Percentiles rank a stretch among this genome's conserved stretches.
phyloP scores from a whole-genome alignment of 2,797 vertebrate genomes.

The Poecilia picta region DNA sequence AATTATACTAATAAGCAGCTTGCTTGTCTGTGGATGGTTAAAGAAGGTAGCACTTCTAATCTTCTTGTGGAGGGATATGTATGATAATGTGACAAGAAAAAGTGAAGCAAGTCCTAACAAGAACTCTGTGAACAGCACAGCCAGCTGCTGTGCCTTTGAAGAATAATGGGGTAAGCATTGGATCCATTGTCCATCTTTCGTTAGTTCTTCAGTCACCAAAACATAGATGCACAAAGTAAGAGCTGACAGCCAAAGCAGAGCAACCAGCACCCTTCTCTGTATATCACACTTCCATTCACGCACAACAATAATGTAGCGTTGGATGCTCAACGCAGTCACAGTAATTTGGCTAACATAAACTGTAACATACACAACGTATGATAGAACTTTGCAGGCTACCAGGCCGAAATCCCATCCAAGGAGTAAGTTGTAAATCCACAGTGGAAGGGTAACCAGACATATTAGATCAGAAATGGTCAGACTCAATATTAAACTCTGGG shows the following conservation, averaged over 20 bases:
- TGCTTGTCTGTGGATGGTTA: conserved; percentile 39
- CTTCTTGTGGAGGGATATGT: conserved; percentile 17
- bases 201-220: conserved; percentile 11
- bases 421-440: conserved; percentile 58
- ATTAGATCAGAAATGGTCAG: no score
- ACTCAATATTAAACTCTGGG: no score
- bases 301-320: no score
- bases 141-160: background rate
- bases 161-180: accelerated
- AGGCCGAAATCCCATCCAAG: conserved; percentile 47
- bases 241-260: no score
- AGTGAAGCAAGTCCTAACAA: conserved; percentile 5
- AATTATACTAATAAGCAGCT: no score
- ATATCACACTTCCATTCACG: no score
- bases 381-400: conserved; percentile 59
- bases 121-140: conserved; percentile 4
- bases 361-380: no score
- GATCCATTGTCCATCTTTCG: accelerated
- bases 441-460: conserved; percentile 47
- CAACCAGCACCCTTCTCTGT: no score
- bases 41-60: conserved; percentile 35
- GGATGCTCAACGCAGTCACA: no score
- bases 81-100: conserved; percentile 9
- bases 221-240: no score
- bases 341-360: no score